Percentiles rank a stretch among this genome's conserved stretches.
phyloP scores from a whole-genome alignment of 2,888 invertebrate species.

The Calliphora vomitoria region DNA sequence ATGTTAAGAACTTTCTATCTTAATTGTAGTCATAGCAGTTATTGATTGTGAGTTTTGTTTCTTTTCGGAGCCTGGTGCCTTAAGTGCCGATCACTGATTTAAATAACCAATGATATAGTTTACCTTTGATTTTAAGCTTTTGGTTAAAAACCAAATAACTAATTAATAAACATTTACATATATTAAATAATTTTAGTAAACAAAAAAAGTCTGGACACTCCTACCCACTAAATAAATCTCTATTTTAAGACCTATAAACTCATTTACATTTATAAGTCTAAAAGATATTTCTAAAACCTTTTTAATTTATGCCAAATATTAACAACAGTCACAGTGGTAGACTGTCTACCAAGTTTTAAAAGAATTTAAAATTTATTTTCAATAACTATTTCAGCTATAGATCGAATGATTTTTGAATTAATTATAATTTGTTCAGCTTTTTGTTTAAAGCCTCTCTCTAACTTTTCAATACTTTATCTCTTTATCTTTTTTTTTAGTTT shows the following conservation, averaged over 20 bases:
- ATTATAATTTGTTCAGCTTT: background rate
- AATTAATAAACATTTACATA: conserved; percentile 21
- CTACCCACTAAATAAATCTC: background rate
- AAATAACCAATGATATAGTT: background rate
- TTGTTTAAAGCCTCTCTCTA: background rate
- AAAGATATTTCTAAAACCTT: background rate
- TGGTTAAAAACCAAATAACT: background rate
- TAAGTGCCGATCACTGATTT: background rate
- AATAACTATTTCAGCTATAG: background rate
- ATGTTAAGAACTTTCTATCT: too few relatives aligned
- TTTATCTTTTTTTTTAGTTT: background rate
- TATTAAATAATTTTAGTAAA: background rate
- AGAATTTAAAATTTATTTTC: background rate
- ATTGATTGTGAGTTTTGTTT: too few relatives aligned
- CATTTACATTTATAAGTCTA: background rate
- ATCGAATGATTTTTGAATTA: background rate
- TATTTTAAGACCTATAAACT: background rate
- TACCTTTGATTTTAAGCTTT: background rate
- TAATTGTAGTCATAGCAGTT: too few relatives aligned
- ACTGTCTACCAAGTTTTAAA: too few relatives aligned
- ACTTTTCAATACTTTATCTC: background rate
- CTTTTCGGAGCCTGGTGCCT: too few relatives aligned
- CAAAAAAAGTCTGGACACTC: background rate
- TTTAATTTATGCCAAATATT: background rate
- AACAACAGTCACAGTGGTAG: background rate